Evolutionary conservation across 2,888 invertebrate species (phyloP).

Genomic region (Lysandra coridon): DNA sequence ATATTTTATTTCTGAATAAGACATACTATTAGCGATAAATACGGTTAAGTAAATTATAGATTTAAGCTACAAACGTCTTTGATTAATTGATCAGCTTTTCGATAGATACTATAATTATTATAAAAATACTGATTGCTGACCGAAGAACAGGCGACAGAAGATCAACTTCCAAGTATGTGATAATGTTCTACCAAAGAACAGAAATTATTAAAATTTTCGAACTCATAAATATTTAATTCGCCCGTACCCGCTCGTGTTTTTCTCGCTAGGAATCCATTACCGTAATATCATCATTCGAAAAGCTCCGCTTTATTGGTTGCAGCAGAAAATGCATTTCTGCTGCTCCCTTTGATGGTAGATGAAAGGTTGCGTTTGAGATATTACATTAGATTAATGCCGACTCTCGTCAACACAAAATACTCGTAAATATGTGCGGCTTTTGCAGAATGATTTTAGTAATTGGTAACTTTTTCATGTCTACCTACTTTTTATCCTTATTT

Average conservation of each 20-base stretch:
- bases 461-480: background rate
- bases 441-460: background rate
- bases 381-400: slow-evolving; percentile 26
- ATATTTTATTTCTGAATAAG: too few relatives aligned
- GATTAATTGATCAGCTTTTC: too few relatives aligned
- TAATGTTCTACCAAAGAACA: background rate
- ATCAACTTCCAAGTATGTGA: too few relatives aligned
- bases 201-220: slow-evolving; percentile 22
- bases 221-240: slow-evolving; percentile 40
- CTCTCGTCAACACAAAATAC: slow-evolving; percentile 2
- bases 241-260: slow-evolving; percentile 42
- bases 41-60: too few relatives aligned
- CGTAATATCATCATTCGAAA: slow-evolving; percentile 58
- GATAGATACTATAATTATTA: too few relatives aligned
- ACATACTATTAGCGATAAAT: too few relatives aligned
- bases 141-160: too few relatives aligned
- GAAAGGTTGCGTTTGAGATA: slow-evolving; percentile 35
- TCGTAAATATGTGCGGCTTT: slow-evolving; percentile 11
- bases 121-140: too few relatives aligned
- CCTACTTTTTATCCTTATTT: too few relatives aligned
- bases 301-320: slow-evolving; percentile 55
- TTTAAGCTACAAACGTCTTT: too few relatives aligned
- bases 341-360: slow-evolving; percentile 48
- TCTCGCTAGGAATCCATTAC: slow-evolving; percentile 55
- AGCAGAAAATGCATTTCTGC: slow-evolving; percentile 58